phyloP scores from a whole-genome alignment of 2,797 vertebrate species.

The Pteronotus mesoamericanus region DNA sequence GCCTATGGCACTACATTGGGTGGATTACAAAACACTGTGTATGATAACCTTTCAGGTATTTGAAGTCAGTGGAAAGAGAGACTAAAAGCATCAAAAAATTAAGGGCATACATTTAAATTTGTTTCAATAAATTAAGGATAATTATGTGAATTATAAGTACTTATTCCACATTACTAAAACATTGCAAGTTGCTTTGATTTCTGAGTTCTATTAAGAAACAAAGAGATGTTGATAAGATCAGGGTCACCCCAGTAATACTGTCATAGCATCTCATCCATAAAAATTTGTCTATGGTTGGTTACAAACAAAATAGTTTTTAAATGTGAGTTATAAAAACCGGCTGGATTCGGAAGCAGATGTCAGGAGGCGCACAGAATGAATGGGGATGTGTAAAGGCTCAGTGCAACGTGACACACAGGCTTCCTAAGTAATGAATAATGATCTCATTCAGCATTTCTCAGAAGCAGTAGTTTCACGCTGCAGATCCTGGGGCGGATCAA shows the following conservation, averaged over 20 bases:
- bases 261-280: neutral
- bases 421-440: conserved; percentile 53
- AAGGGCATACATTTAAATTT: neutral
- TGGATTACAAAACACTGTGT: neutral
- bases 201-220: neutral
- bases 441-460: conserved; percentile 47
- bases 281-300: neutral
- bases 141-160: neutral
- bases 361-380: neutral
- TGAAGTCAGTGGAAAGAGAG: neutral
- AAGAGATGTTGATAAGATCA: neutral
- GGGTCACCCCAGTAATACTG: neutral
- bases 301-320: conserved; percentile 14
- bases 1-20: neutral
- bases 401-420: neutral
- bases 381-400: neutral
- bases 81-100: neutral
- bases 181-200: neutral
- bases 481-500: conserved; percentile 51
- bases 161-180: neutral
- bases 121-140: neutral
- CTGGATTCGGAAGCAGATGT: neutral
- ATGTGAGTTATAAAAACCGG: neutral
- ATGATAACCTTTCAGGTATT: neutral
- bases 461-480: neutral